Evolutionary conservation across 2,113 vertebrate genomes (phyloP).

Genomic region (Mustela lutreola): DNA sequence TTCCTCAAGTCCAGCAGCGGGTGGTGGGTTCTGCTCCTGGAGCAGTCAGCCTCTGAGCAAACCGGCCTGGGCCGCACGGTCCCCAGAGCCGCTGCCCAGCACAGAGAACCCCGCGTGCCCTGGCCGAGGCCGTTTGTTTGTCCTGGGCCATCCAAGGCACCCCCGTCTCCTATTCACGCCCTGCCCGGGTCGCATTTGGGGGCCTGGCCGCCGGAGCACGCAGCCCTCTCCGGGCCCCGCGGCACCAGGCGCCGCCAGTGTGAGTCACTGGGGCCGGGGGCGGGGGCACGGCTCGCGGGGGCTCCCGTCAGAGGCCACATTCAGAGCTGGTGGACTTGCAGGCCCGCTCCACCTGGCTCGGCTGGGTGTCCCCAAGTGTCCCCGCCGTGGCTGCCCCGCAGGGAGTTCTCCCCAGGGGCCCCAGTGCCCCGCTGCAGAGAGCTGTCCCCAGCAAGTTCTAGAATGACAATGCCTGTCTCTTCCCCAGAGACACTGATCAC

Average conservation of each 20-base stretch:
- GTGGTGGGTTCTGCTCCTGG: background rate
- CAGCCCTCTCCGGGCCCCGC: background rate
- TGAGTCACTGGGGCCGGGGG: conserved; percentile 4
- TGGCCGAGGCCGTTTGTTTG: background rate
- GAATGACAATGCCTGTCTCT: background rate
- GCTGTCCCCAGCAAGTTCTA: background rate
- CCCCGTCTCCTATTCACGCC: conserved; percentile 42
- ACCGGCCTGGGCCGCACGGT: background rate
- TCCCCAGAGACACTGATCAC: background rate
- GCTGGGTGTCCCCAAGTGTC: background rate
- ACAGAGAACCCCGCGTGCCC: background rate
- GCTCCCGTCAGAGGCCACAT: conserved; percentile 38
- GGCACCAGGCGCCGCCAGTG: conserved; percentile 76
- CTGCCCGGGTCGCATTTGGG: background rate
- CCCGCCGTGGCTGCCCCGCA: background rate
- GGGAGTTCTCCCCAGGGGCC: background rate
- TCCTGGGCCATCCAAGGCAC: conserved; percentile 37
- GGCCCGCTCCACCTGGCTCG: background rate
- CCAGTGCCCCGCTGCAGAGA: background rate
- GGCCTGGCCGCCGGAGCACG: background rate
- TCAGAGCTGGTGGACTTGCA: background rate
- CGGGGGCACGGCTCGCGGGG: background rate
- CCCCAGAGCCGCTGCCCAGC: background rate
- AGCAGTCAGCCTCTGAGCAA: background rate
- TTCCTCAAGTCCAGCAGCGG: background rate